These are phyloP conservation scores for Temnothorax curvispinosus DNA, from an alignment of 1,140 invertebrate genomes.

Conservation along the genomic window DNA sequence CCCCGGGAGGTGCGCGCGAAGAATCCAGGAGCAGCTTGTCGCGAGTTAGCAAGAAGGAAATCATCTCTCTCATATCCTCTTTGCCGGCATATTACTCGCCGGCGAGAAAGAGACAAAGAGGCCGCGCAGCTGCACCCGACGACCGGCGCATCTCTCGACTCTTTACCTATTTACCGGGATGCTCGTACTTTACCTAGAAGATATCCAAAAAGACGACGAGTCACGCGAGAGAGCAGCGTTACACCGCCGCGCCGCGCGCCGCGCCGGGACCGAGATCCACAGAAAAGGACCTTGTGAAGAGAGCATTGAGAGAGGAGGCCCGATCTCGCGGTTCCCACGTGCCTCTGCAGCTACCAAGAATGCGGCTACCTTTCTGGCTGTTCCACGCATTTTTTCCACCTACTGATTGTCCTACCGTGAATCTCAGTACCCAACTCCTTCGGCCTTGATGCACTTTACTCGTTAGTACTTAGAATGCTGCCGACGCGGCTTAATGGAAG, in stretches of 20 bases:
- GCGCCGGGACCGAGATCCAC: neutral
- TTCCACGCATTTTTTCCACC: constrained; percentile 57
- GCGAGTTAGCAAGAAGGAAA: constrained; percentile 58
- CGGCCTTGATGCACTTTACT: constrained; percentile 44
- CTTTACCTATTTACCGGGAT: constrained; percentile 82
- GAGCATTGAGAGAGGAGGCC: constrained; percentile 37
- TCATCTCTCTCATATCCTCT: constrained; percentile 29
- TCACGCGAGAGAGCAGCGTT: constrained; percentile 40
- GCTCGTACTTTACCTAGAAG: constrained; percentile 76
- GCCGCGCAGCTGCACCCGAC: neutral
- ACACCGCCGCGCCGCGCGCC: neutral
- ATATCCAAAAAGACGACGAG: constrained; percentile 72
- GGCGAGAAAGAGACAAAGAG: constrained; percentile 48
- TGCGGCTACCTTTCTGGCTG: constrained; percentile 62
- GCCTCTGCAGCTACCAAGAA: constrained; percentile 65
- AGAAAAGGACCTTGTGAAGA: neutral
- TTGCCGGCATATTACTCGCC: constrained; percentile 34
- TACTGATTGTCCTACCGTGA: constrained; percentile 65
- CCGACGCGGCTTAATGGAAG: constrained; percentile 68
- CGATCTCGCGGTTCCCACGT: constrained; percentile 82
- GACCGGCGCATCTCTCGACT: constrained; percentile 54
- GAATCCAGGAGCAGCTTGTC: constrained; percentile 59
- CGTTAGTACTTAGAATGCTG: constrained; percentile 59
- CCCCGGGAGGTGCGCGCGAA: constrained; percentile 44
- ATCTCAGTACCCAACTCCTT: constrained; percentile 45